Conservation (phyloP, 2,888 invertebrate genomes). For the Micoletzkya japonica region DNA sequence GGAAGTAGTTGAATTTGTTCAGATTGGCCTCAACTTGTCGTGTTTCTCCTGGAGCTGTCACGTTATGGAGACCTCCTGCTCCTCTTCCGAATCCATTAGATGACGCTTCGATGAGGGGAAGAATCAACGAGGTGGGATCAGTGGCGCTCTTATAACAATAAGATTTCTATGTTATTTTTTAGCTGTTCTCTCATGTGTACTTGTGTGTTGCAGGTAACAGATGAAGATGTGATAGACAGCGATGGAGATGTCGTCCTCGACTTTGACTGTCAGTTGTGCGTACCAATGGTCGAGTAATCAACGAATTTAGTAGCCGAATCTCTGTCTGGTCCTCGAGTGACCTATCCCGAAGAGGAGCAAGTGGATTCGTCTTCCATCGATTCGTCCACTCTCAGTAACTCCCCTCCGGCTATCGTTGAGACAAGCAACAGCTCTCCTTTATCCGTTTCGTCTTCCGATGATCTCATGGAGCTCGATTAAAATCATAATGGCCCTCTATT, state of each 20-base stretch:
- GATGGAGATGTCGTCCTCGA: constrained; percentile 25
- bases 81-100: constrained; percentile 22
- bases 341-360: neutral
- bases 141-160: too few species aligned
- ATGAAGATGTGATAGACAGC: constrained; percentile 11
- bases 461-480: too few species aligned
- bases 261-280: constrained; percentile 2
- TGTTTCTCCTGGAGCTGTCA: constrained; percentile 16
- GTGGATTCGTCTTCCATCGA: too few species aligned
- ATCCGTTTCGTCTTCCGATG: too few species aligned
- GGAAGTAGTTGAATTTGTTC: neutral
- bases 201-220: neutral
- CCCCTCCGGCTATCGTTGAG: too few species aligned
- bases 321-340: neutral
- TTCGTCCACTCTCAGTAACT: too few species aligned
- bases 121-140: constrained; percentile 18
- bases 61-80: constrained; percentile 24
- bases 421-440: too few species aligned
- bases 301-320: neutral
- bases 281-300: neutral
- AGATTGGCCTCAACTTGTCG: neutral
- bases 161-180: neutral
- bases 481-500: too few species aligned
- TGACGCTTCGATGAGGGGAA: constrained; percentile 26
- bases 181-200: neutral